A percentile compares a stretch with the other conserved stretches of the same genome.
These are phyloP conservation scores for Hippocampus mohnikei DNA, from an alignment of 2,113 vertebrate species.

Conservation along the genomic window DNA sequence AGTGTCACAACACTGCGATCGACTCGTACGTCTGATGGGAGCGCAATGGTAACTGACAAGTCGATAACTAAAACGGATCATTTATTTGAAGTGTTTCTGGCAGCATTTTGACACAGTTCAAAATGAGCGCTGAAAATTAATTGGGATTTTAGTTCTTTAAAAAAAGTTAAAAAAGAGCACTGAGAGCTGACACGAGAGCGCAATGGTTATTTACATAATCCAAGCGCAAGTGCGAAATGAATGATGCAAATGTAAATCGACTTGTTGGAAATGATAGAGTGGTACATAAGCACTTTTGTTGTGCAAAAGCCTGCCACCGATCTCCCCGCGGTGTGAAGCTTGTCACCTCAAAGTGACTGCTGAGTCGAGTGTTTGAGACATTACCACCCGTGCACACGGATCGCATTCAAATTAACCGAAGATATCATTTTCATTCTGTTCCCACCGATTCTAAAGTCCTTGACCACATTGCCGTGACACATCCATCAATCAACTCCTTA, in stretches of 20 bases:
- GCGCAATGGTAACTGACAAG: not conserved
- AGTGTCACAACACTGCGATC: constrained; percentile 6
- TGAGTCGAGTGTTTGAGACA: not conserved
- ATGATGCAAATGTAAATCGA: not conserved
- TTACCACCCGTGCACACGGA: not conserved
- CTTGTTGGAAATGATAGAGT: not conserved
- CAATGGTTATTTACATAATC: not conserved
- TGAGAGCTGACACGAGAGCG: not conserved
- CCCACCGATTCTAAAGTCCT: not conserved
- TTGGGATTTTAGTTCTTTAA: not conserved
- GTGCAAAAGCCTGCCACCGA: not conserved
- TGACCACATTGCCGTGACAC: constrained; percentile 1
- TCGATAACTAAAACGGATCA: not conserved
- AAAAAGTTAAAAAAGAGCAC: not conserved
- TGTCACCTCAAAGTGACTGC: not conserved
- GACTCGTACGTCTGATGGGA: not conserved
- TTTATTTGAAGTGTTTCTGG: not conserved
- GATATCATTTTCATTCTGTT: not conserved
- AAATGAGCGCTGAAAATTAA: not conserved
- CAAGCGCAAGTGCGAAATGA: not conserved
- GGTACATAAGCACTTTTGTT: not conserved
- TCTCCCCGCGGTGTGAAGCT: constrained; percentile 11
- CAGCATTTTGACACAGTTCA: not conserved
- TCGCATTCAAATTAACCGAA: constrained; percentile 2
- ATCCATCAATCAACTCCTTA: not conserved